Evolutionary conservation across 2,797 vertebrate species (phyloP), one percentile per base, ranked within the genome.

Genomic region (Cottoperca gobio): DNA sequence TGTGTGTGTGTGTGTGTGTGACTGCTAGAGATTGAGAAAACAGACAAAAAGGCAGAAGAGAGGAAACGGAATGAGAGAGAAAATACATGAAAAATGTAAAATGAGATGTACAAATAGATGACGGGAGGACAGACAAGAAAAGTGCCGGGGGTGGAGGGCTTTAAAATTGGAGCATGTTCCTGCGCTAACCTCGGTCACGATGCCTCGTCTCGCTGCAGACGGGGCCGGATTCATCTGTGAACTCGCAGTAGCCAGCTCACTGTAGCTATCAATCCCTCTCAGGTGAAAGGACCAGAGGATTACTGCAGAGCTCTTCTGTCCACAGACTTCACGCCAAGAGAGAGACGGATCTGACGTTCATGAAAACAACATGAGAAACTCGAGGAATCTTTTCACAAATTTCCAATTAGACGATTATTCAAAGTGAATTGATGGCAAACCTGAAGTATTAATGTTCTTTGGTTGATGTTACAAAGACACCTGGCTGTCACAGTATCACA

Each of bases 231-330:
- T 79, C 79, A 72, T 83, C 45, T 59, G 73, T 72, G 67, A 64
- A 78, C 72, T 58, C 10, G 31, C 73, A 65, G 70, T 37, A 72
- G 78, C 78, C 78, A 13, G 70, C 80, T 85, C 86, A 55, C 74
- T 79, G 28, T 72, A 72, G 78, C 85, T 72, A 74, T 83, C 85
- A 83, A 71, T 85, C 66, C 63, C 79, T 85, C 83, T 83, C 68
- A 88, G 85, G 86, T 88, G 87, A 85, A 70, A 81, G 39, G 82
- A 86, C 35, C 69, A 10, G 64, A 75, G 83, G 86, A 86, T 90
- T 86, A 77, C 76, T 14, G 83, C 63, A 63, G 68, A 79, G 82
- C 82, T 33, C 35, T 59, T 71, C 55, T 23, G 48, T 72, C 62
- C 84, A 46, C 63, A 64, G 65, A 64, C 67, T 50, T 31, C 43